phyloP scores from a whole-genome alignment of 2,888 invertebrate genomes.

The Anticlea derivata region DNA sequence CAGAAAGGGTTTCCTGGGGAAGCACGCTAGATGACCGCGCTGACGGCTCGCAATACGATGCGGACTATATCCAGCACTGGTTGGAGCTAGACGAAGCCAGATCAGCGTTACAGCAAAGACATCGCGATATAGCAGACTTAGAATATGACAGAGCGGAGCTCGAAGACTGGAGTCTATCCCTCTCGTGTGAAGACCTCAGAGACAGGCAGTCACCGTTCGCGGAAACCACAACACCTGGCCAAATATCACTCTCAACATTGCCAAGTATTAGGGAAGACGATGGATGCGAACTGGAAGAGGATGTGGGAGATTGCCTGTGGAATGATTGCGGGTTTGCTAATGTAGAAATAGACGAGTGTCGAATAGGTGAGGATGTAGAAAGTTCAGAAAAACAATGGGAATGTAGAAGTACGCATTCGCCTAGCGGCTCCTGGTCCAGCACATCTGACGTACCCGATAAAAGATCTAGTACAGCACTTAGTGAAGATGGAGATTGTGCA shows the following conservation, averaged over 20 bases:
- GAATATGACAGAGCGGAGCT: constrained; percentile 90
- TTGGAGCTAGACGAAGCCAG: constrained; percentile 88
- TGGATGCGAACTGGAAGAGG: constrained; percentile 88
- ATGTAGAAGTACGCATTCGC: constrained; percentile 82
- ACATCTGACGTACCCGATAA: constrained; percentile 86
- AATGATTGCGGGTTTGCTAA: constrained; percentile 89
- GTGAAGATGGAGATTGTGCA: constrained; percentile 88
- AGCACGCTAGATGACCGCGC: constrained; percentile 83
- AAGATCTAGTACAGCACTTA: constrained; percentile 87
- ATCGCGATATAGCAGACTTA: constrained; percentile 87
- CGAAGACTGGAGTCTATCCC: constrained; percentile 90
- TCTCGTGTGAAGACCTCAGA: constrained; percentile 88
- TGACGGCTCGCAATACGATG: constrained; percentile 86
- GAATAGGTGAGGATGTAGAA: constrained; percentile 75
- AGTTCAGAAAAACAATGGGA: constrained; percentile 86
- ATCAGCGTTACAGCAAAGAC: constrained; percentile 87
- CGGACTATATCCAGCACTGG: constrained; percentile 91
- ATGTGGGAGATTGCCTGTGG: constrained; percentile 89
- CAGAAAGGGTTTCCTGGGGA: constrained; percentile 83
- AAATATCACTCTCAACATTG: constrained; percentile 85
- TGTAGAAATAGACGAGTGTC: constrained; percentile 87
- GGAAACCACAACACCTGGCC: constrained; percentile 84
- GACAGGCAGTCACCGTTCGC: constrained; percentile 80
- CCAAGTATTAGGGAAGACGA: constrained; percentile 90
- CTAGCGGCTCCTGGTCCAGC: constrained; percentile 86